Evolutionary conservation across 2,113 vertebrate species (phyloP).

Genomic region (Blennius ocellaris): DNA sequence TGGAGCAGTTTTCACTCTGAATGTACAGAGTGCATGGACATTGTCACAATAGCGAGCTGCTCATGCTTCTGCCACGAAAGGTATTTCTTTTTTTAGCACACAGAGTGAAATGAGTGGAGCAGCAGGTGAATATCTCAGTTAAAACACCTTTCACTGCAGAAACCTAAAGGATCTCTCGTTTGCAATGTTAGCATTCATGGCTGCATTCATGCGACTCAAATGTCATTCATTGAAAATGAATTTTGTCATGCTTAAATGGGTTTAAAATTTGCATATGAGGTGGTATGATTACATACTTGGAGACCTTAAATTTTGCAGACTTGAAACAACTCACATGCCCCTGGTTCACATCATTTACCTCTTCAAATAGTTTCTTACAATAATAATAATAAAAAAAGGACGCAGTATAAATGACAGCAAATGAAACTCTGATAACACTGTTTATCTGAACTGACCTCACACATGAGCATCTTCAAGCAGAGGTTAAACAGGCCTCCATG

Average conservation of each 20-base stretch:
- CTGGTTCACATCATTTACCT: neutral
- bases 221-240: too few relatives aligned
- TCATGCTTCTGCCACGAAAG: constrained; percentile 5
- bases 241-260: neutral
- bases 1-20: neutral
- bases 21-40: constrained; percentile 5
- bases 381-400: neutral
- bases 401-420: neutral
- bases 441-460: constrained; percentile 2
- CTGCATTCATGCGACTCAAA: neutral
- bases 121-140: neutral
- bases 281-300: neutral
- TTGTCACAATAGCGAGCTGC: neutral
- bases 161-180: accelerated
- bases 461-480: constrained; percentile 24
- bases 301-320: neutral
- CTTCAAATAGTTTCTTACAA: too few relatives aligned
- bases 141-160: neutral
- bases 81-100: neutral
- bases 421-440: constrained; percentile 14
- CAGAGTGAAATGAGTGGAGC: neutral
- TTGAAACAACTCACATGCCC: neutral
- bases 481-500: constrained; percentile 26
- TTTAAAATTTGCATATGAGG: neutral
- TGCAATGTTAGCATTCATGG: neutral